These are phyloP conservation scores for Tricholauxania praeusta DNA, from an alignment of 2,888 invertebrate species.

Conservation along the genomic window DNA sequence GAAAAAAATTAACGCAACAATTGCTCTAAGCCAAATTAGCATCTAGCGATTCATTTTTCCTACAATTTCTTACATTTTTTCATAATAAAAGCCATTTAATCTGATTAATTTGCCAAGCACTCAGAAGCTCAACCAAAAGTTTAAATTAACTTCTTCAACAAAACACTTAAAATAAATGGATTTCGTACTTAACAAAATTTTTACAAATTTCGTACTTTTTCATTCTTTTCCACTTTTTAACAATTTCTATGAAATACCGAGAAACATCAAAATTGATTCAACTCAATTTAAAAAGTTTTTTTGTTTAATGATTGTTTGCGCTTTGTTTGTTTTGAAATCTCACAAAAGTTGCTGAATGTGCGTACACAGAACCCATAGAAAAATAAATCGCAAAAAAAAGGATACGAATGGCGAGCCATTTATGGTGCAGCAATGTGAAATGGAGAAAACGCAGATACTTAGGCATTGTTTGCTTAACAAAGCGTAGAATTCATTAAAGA, in stretches of 20 bases:
- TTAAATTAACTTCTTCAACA: conserved; percentile 25
- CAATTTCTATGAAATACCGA: conserved; percentile 18
- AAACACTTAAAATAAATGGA: conserved; percentile 29
- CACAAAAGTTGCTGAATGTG: conserved; percentile 15
- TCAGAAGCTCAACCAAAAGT: conserved; percentile 21
- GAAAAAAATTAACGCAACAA: neutral
- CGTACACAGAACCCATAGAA: neutral
- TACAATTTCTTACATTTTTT: no score
- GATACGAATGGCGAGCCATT: conserved; percentile 10
- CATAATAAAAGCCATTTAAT: neutral
- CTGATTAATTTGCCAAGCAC: conserved; percentile 20
- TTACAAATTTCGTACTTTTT: conserved; percentile 2
- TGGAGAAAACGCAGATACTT: neutral
- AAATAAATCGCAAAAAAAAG: neutral
- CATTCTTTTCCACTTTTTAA: conserved; percentile 1
- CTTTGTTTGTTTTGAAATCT: conserved; percentile 32
- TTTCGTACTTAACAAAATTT: conserved; percentile 1
- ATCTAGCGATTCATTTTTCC: neutral
- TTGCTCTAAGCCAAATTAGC: conserved; percentile 16
- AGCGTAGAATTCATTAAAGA: conserved; percentile 14
- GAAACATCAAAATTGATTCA: conserved; percentile 34
- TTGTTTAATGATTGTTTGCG: conserved; percentile 37
- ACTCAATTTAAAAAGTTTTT: conserved; percentile 38
- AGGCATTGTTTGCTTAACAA: conserved; percentile 19
- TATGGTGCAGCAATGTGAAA: neutral